These are phyloP conservation scores for Arrhamphus sclerolepis DNA, from an alignment of 2,797 vertebrate species.

Conservation along the genomic window DNA sequence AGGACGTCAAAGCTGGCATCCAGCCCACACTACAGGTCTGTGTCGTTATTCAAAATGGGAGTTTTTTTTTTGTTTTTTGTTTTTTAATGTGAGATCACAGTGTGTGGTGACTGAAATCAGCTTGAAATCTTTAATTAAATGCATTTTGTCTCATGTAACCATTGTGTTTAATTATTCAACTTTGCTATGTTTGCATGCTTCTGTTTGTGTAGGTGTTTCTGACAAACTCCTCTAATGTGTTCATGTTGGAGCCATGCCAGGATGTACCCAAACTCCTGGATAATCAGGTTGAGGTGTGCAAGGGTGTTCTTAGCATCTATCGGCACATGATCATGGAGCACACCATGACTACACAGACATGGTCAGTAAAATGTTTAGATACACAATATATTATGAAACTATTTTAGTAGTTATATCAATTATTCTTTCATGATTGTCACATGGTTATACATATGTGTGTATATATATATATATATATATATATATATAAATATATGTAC, in stretches of 20 bases:
- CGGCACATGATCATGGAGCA: conserved; percentile 98
- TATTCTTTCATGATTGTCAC: background rate
- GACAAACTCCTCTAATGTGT: conserved; percentile 96
- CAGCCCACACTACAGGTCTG: conserved; percentile 92
- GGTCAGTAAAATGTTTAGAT: conserved; percentile 78
- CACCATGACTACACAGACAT: conserved; percentile 92
- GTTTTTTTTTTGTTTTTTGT: too few relatives aligned
- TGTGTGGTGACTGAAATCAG: too few relatives aligned
- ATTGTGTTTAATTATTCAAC: too few relatives aligned
- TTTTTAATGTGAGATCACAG: too few relatives aligned
- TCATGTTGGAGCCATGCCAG: conserved; percentile 93
- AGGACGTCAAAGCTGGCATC: conserved; percentile 89
- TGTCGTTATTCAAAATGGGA: background rate
- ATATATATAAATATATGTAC: too few relatives aligned
- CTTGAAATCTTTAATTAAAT: too few relatives aligned
- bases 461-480: too few relatives aligned
- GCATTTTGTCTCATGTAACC: too few relatives aligned
- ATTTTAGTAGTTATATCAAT: background rate
- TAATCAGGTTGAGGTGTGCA: conserved; percentile 95
- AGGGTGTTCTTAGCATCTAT: conserved; percentile 93
- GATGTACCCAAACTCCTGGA: conserved; percentile 93
- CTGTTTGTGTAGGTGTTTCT: conserved; percentile 87
- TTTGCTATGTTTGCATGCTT: background rate
- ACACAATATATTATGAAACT: background rate
- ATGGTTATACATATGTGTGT: too few relatives aligned